A percentile compares a stretch with the other conserved stretches of the same genome.
Conservation (phyloP, 1,140 invertebrate species). For the Leguminivora glycinivorella region DNA sequence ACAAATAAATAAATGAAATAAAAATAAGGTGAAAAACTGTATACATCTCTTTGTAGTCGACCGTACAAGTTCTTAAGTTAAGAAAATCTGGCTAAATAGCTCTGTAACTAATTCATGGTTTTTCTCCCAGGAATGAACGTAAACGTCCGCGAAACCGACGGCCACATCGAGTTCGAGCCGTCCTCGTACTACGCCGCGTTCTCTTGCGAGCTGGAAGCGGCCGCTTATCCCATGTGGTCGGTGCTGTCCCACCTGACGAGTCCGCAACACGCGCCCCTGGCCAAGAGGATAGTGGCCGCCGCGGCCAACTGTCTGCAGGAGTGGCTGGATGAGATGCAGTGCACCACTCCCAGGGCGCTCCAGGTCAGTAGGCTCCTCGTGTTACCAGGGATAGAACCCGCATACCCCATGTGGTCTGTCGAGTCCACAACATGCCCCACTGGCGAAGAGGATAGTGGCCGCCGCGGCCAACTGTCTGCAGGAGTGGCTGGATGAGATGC, state of each 20-base stretch:
- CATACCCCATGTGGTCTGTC: constrained; percentile 98
- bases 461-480: constrained; percentile 88
- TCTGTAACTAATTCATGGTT: not conserved
- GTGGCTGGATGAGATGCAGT: constrained; percentile 92
- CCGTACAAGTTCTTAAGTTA: too few relatives aligned
- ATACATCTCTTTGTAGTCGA: too few relatives aligned
- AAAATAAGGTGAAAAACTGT: too few relatives aligned
- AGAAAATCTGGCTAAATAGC: too few relatives aligned
- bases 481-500: constrained; percentile 92
- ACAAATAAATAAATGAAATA: too few relatives aligned
- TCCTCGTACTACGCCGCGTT: constrained; percentile 98
- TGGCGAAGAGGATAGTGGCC: constrained; percentile 87
- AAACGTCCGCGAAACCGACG: constrained; percentile 92
- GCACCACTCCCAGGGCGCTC: constrained; percentile 83
- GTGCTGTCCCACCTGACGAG: constrained; percentile 92
- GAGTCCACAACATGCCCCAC: constrained; percentile 83
- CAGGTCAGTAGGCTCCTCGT: constrained; percentile 86
- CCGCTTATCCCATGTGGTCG: constrained; percentile 98
- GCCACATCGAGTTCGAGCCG: constrained; percentile 98
- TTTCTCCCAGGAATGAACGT: constrained; percentile 92
- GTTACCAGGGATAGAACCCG: constrained; percentile 97
- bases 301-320: constrained; percentile 88
- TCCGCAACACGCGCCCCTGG: constrained; percentile 84
- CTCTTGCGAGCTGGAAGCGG: constrained; percentile 96
- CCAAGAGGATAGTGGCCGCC: constrained; percentile 86